Conservation (phyloP, 2,113 vertebrate species). For the Nyctereutes procyonoides region DNA sequence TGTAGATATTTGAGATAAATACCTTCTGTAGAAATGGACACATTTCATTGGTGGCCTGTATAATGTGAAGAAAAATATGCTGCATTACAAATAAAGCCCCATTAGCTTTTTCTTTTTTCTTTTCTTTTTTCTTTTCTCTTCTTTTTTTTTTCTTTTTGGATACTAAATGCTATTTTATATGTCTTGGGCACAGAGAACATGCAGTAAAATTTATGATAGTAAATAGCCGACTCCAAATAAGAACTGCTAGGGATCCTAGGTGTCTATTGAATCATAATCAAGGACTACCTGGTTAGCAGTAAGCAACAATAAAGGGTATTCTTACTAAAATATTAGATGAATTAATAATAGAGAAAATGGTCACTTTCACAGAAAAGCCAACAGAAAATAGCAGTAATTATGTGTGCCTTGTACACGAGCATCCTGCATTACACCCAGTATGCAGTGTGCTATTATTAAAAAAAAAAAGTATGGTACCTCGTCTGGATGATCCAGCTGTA, state of each 20-base stretch:
- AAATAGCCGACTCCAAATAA: slow-evolving; percentile 58
- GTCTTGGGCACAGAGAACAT: background rate
- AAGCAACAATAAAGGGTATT: slow-evolving; percentile 71
- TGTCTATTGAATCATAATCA: slow-evolving; percentile 72
- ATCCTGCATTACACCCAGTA: background rate
- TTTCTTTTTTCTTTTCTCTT: background rate
- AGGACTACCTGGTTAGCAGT: slow-evolving; percentile 62
- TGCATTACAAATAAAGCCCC: background rate
- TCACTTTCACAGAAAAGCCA: slow-evolving; percentile 69
- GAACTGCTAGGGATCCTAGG: slow-evolving; percentile 32
- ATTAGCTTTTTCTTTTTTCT: background rate
- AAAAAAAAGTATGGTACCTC: slow-evolving; percentile 36
- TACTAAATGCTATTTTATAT: slow-evolving; percentile 53
- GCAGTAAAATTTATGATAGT: slow-evolving; percentile 53
- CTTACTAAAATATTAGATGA: slow-evolving; percentile 71
- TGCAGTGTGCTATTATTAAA: slow-evolving; percentile 30
- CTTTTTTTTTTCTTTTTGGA: background rate
- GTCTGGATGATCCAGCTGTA: slow-evolving; percentile 22
- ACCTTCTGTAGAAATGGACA: background rate
- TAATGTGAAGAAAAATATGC: slow-evolving; percentile 14
- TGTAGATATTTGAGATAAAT: slow-evolving; percentile 30
- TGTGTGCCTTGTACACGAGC: background rate
- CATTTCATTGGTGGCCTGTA: background rate
- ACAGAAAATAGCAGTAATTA: slow-evolving; percentile 72
- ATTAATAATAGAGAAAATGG: slow-evolving; percentile 67